Percentiles rank a stretch among this genome's conserved stretches.
phyloP scores from a whole-genome alignment of 2,797 vertebrate genomes.

The Danio aesculapii region DNA sequence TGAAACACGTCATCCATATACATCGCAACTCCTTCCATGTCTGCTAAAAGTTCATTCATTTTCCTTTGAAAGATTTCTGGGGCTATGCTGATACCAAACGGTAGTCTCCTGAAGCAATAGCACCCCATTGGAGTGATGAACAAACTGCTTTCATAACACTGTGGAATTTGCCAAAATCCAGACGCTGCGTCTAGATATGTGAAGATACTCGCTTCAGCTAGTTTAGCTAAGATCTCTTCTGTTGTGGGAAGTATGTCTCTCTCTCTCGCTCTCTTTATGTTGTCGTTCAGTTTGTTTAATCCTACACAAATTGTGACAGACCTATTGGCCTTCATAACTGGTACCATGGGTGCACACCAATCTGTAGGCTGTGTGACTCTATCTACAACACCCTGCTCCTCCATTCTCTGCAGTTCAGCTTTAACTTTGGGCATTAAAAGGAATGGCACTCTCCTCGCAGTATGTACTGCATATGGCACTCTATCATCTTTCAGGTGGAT shows the following conservation, averaged over 20 bases:
- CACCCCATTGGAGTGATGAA: neutral
- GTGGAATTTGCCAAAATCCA: constrained; percentile 41
- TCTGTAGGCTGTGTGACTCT: constrained; percentile 32
- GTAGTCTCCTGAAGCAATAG: neutral
- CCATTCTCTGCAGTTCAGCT: constrained; percentile 5
- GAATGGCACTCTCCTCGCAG: neutral
- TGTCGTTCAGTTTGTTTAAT: constrained; percentile 26
- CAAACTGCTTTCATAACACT: neutral
- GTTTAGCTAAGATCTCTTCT: constrained; percentile 30
- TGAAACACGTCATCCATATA: constrained; percentile 45
- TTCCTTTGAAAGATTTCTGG: constrained; percentile 23
- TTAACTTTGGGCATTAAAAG: neutral
- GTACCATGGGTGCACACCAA: constrained; percentile 40
- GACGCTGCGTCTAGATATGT: constrained; percentile 18
- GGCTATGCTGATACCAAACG: neutral
- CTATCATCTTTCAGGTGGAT: neutral
- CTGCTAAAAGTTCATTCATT: neutral
- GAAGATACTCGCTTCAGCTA: constrained; percentile 22
- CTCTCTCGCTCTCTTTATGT: constrained; percentile 40
- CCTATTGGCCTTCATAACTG: constrained; percentile 14
- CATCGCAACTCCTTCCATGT: neutral
- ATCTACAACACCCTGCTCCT: neutral
- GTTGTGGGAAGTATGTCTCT: constrained; percentile 35
- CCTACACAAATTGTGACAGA: constrained; percentile 23
- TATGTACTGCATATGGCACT: neutral